Conservation (phyloP, 2,113 vertebrate species). For the Lamprotornis superbus region DNA sequence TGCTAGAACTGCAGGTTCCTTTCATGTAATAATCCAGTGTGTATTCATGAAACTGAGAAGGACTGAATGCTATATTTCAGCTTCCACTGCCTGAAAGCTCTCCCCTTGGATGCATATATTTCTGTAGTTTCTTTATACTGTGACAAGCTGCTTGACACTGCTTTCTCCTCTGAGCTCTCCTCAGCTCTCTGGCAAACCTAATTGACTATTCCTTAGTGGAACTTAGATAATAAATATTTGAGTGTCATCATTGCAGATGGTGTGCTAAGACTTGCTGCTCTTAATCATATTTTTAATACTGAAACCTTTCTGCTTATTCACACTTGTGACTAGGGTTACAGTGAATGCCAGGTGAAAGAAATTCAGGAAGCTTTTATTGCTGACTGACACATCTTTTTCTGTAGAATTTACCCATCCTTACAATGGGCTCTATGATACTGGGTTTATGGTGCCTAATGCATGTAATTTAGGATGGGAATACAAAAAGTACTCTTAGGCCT, state of each 20-base stretch:
- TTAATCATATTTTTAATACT: not conserved
- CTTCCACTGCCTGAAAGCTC: constrained; percentile 11
- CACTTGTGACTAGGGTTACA: not conserved
- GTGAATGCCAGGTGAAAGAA: not conserved
- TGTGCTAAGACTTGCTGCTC: constrained; percentile 6
- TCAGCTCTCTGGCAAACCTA: constrained; percentile 23
- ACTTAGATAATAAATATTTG: constrained; percentile 34
- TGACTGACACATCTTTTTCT: not conserved
- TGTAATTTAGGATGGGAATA: not conserved
- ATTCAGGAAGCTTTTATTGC: not conserved
- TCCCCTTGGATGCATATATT: constrained; percentile 7
- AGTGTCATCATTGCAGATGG: not conserved
- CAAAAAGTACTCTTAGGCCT: not conserved
- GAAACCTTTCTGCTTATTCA: constrained; percentile 8
- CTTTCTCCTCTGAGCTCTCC: constrained; percentile 23
- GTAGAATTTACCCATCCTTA: not conserved
- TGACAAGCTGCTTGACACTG: constrained; percentile 18
- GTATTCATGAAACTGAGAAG: not conserved
- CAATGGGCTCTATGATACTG: not conserved
- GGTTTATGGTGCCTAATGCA: not conserved
- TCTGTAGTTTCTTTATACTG: constrained; percentile 36
- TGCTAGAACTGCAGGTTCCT: not conserved
- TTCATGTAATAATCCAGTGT: not conserved
- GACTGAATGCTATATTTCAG: not conserved
- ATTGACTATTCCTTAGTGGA: constrained; percentile 23